phyloP scores from a whole-genome alignment of 2,797 vertebrate species.

The Peromyscus attwateri region DNA sequence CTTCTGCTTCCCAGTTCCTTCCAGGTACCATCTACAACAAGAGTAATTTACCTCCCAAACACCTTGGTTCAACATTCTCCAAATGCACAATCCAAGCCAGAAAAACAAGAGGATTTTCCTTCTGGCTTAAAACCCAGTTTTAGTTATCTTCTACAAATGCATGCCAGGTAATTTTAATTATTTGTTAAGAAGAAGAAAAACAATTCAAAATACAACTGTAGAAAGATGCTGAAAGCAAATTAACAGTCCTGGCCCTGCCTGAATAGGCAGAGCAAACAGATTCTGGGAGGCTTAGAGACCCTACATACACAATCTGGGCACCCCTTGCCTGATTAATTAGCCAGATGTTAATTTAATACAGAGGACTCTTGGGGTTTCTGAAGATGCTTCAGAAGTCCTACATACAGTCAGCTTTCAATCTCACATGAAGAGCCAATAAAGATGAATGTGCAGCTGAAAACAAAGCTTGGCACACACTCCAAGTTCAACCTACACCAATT shows the following conservation, averaged over 20 bases:
- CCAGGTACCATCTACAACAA: neutral
- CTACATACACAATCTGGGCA: neutral
- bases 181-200: slow-evolving; percentile 47
- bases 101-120: slow-evolving; percentile 69
- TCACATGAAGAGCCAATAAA: neutral
- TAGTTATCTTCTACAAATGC: slow-evolving; percentile 24
- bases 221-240: slow-evolving; percentile 35
- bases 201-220: slow-evolving; percentile 61
- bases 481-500: neutral
- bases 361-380: neutral
- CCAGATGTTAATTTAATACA: neutral
- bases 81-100: slow-evolving; percentile 46
- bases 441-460: neutral
- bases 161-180: slow-evolving; percentile 45
- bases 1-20: slow-evolving; percentile 22
- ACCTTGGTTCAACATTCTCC: slow-evolving; percentile 60
- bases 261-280: neutral
- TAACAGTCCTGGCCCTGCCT: neutral
- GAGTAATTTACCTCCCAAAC: slow-evolving; percentile 48
- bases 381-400: neutral
- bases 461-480: neutral
- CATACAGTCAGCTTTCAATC: neutral
- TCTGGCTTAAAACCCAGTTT: slow-evolving; percentile 43
- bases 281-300: neutral
- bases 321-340: neutral